A percentile compares a stretch with the other conserved stretches of the same genome.
These are phyloP conservation scores for Lepidurus couesii DNA, from an alignment of 1,140 invertebrate species.

Conservation along the genomic window DNA sequence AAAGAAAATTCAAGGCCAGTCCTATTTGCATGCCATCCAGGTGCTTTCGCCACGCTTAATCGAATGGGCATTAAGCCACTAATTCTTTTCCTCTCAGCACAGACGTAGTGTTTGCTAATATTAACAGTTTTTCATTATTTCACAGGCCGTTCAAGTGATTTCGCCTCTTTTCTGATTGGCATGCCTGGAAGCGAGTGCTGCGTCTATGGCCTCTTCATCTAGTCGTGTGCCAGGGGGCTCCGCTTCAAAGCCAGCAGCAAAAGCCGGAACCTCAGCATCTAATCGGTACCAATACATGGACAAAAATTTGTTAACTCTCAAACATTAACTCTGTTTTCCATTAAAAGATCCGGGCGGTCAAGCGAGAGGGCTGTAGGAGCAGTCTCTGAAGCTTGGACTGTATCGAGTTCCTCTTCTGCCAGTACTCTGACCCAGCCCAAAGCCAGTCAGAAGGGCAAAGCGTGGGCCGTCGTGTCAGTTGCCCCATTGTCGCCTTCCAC, in stretches of 20 bases:
- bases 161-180: conserved; percentile 29
- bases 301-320: background rate
- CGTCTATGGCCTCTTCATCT: conserved; percentile 34
- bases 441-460: conserved; percentile 1
- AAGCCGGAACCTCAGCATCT: background rate
- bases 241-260: conserved; percentile 26
- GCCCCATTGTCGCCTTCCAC: background rate
- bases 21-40: no score
- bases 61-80: conserved; percentile 57
- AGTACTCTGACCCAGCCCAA: background rate
- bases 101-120: conserved; percentile 42
- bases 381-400: background rate
- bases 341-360: conserved; percentile 3
- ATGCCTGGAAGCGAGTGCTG: conserved; percentile 32
- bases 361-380: background rate
- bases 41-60: no score
- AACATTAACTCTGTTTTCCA: background rate
- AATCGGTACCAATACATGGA: background rate
- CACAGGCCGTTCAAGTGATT: conserved; percentile 18
- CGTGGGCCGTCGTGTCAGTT: background rate
- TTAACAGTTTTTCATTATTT: conserved; percentile 41
- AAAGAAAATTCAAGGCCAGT: no score
- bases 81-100: conserved; percentile 85
- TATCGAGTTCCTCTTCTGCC: no score
- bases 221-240: conserved; percentile 30